Evolutionary conservation across 1,140 invertebrate species (phyloP).

Genomic region (Pristionchus pacificus): DNA sequence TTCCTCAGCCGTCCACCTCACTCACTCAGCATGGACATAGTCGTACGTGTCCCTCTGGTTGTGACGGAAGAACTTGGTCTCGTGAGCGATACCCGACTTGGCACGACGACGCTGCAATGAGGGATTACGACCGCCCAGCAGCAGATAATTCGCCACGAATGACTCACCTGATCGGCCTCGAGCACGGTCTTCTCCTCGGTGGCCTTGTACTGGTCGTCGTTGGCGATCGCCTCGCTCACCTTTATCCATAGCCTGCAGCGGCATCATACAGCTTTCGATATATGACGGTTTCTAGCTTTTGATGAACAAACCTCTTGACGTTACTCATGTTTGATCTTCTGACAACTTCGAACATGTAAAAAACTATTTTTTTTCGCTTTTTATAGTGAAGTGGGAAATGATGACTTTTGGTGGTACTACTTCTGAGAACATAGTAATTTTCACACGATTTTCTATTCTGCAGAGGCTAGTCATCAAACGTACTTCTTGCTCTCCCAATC

Average conservation of each 20-base stretch:
- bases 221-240: slow-evolving; percentile 25
- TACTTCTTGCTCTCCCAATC: slow-evolving; percentile 29
- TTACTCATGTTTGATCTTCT: too few relatives aligned
- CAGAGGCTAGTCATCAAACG: neutral
- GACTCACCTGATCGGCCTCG: slow-evolving; percentile 17
- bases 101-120: slow-evolving; percentile 18
- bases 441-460: too few relatives aligned
- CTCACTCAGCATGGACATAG: slow-evolving; percentile 29
- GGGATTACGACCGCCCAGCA: too few relatives aligned
- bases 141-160: neutral
- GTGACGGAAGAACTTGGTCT: slow-evolving; percentile 24
- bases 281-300: too few relatives aligned
- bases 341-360: too few relatives aligned
- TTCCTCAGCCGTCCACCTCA: too few relatives aligned
- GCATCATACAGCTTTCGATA: too few relatives aligned
- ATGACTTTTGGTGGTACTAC: neutral
- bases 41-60: slow-evolving; percentile 12
- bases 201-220: slow-evolving; percentile 35
- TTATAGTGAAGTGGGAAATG: too few relatives aligned
- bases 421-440: too few relatives aligned
- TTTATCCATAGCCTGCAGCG: slow-evolving; percentile 28
- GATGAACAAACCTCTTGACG: too few relatives aligned
- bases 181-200: slow-evolving; percentile 33
- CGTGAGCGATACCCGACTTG: slow-evolving; percentile 22
- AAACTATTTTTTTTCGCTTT: too few relatives aligned